Conservation (phyloP, 37 sponge, comb jelly and placozoan species). For the Diacarnus erythraeanus region DNA sequence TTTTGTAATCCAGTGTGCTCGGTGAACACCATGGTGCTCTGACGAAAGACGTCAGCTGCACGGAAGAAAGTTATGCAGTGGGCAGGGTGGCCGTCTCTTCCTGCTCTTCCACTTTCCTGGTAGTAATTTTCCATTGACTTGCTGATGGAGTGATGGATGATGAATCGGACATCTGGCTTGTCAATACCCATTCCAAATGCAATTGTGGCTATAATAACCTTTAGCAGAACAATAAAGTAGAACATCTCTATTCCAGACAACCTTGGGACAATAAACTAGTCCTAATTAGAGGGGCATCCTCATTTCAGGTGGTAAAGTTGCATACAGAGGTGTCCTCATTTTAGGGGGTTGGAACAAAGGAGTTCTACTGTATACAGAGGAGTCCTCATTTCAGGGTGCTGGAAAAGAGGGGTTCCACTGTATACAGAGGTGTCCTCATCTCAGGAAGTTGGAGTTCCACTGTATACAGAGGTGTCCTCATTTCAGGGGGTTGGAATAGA, state of each 20-base stretch:
- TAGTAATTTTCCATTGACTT: constrained; percentile 97
- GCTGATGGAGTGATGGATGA: constrained; percentile 93
- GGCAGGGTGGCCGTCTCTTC: constrained; percentile 84
- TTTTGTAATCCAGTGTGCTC: constrained; percentile 73
- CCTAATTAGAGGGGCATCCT: not conserved
- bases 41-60: constrained; percentile 41
- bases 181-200: constrained; percentile 98
- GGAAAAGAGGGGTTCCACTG: too few relatives aligned
- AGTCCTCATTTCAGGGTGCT: too few relatives aligned
- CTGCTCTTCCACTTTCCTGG: constrained; percentile 98
- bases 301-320: not conserved
- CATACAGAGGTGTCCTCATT: too few relatives aligned
- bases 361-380: too few relatives aligned
- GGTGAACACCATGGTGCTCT: constrained; percentile 83
- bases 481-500: too few relatives aligned
- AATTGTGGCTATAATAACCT: constrained; percentile 48
- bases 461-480: too few relatives aligned
- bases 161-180: constrained; percentile 88
- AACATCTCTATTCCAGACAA: too few relatives aligned
- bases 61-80: constrained; percentile 88
- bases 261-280: too few relatives aligned
- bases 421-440: too few relatives aligned
- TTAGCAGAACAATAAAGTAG: not conserved
- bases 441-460: too few relatives aligned
- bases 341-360: too few relatives aligned